Evolutionary conservation across 1,140 invertebrate species (phyloP), one percentile per base, ranked within the genome.

Genomic region (Heliconius himera): DNA sequence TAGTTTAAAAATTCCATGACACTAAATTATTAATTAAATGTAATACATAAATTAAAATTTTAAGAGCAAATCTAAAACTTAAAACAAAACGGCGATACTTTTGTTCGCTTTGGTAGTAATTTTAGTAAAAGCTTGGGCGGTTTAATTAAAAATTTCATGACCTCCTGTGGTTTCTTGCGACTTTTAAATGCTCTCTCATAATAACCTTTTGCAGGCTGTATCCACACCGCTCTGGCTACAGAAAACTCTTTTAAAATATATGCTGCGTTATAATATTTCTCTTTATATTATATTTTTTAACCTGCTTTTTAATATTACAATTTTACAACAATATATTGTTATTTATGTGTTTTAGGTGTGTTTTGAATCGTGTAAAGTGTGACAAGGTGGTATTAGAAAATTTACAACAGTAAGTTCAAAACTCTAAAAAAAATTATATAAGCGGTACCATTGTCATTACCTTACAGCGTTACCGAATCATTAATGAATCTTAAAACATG

Each of bases 111-210:
- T 13, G 29, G 33, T 74, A 75, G 70, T 76, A 72, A 79, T 79
- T 79, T 79, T 79, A 79, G 38, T 79, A 74, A 79, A 79, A 72
- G 46, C 73, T 72, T 73, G 26, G 66, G 56, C 5, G 73, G 77
- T 46, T 79, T 79, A 71, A 79, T 79, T 79, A 79, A 79, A 79
- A 79, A 54, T 75, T 74, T 75, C 73, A 74, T 56, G 72, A 70
- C 51, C 33, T 60, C 38, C 73, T 74, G 77, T 29, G 77, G 77
- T 51, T 78, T 74, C 77, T 74, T 74, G 66, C 22, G 41, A 78
- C 72, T 74, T 66, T 70, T 66, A 70, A 78, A 74, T 56, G 49
- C 13, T n/a, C 51, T 38, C 46, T 66, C 72, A 29, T 74, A 66
- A 78, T 78, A 20, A 66, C n/a, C 56, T 74, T 74, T 51, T 26